Evolutionary conservation across 2,797 vertebrate species (phyloP).

Genomic region (Hemibagrus guttatus): DNA sequence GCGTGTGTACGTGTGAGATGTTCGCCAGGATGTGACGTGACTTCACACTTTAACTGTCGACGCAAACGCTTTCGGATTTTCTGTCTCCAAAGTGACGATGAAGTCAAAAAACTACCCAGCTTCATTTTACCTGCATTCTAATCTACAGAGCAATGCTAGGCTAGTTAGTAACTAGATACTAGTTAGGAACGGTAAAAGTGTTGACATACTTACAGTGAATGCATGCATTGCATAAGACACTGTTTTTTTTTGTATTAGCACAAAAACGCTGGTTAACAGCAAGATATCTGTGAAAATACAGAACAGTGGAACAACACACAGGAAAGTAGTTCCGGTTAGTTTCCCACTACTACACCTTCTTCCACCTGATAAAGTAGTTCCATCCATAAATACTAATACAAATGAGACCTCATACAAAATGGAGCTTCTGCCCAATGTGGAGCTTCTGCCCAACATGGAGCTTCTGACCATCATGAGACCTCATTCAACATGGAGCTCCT

Average conservation of each 20-base stretch:
- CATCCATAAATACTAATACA: neutral
- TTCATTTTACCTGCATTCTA: neutral
- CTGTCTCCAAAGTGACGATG: too few species aligned
- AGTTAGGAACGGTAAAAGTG: neutral
- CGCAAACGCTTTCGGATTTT: neutral
- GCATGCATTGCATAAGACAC: neutral
- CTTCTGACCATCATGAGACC: too few species aligned
- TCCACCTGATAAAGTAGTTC: neutral
- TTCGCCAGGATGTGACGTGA: neutral
- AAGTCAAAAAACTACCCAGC: neutral
- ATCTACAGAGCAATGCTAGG: neutral
- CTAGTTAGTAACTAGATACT: neutral
- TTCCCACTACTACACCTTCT: neutral
- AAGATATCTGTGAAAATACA: neutral
- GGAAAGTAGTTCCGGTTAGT: neutral
- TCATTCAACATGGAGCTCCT: too few species aligned
- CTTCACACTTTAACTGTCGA: neutral
- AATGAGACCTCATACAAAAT: too few species aligned
- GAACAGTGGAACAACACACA: neutral
- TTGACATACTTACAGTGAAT: neutral
- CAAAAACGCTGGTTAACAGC: neutral
- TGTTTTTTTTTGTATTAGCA: neutral
- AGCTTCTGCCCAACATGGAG: too few species aligned
- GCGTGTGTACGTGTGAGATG: neutral
- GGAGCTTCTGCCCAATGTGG: too few species aligned